A percentile compares a stretch with the other conserved stretches of the same genome.
phyloP scores from a whole-genome alignment of 2,888 invertebrate genomes.

The Oscheius sp. region DNA sequence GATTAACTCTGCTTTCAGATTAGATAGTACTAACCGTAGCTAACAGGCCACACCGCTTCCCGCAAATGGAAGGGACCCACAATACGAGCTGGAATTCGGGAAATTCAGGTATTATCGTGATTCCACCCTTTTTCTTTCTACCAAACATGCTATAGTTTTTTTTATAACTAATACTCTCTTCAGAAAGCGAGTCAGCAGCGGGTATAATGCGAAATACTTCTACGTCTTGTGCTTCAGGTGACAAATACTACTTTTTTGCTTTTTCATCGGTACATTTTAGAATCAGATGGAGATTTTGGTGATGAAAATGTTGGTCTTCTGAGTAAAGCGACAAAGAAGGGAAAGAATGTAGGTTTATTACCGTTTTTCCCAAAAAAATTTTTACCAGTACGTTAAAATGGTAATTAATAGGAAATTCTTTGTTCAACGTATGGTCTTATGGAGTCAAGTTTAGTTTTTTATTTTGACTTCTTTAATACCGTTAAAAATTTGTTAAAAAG shows the following conservation, averaged over 20 bases:
- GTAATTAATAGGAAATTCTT: too few species aligned
- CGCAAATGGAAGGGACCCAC: constrained; percentile 16
- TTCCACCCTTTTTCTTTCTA: not conserved
- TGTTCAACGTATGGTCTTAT: too few species aligned
- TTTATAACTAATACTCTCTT: not conserved
- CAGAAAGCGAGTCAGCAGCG: constrained; percentile 20
- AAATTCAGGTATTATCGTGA: not conserved
- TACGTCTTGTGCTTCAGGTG: constrained; percentile 36
- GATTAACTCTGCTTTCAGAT: not conserved
- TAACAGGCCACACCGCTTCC: not conserved
- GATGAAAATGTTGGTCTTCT: constrained; percentile 40
- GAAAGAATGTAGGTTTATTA: constrained; percentile 26
- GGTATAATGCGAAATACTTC: constrained; percentile 22
- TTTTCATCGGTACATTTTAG: constrained; percentile 1
- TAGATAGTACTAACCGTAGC: not conserved
- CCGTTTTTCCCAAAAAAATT: not conserved
- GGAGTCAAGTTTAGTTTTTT: too few species aligned
- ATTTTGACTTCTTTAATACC: too few species aligned
- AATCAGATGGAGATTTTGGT: constrained; percentile 38
- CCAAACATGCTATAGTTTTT: not conserved
- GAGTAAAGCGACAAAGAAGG: constrained; percentile 29
- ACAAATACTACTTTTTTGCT: not conserved
- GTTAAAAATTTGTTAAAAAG: too few species aligned
- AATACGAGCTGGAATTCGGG: constrained; percentile 4
- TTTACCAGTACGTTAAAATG: too few species aligned